Evolutionary conservation across 2,888 invertebrate genomes (phyloP).

Genomic region (Liodrosophila aerea): DNA sequence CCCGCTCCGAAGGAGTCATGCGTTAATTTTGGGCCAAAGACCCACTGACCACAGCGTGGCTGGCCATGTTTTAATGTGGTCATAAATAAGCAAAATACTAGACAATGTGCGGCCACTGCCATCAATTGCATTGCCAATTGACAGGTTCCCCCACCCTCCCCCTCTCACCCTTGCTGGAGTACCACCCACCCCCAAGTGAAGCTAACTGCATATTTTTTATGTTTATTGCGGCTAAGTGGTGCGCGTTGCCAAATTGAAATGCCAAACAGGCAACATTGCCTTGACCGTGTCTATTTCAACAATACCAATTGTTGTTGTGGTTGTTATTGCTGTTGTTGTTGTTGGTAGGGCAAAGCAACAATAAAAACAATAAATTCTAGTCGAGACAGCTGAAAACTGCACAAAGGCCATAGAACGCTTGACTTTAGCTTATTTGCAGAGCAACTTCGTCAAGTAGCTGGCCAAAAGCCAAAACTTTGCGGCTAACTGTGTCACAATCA

Average conservation of each 20-base stretch:
- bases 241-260: conserved; percentile 59
- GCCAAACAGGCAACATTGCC: conserved; percentile 47
- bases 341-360: conserved; percentile 4
- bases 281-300: conserved; percentile 47
- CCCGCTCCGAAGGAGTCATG: conserved; percentile 11
- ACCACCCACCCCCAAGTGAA: conserved; percentile 28
- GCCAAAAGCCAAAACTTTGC: conserved; percentile 48
- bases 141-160: conserved; percentile 7
- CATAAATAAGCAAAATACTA: conserved; percentile 62
- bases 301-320: conserved; percentile 6
- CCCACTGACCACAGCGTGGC: conserved; percentile 31
- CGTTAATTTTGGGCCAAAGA: conserved; percentile 41
- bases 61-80: conserved; percentile 62
- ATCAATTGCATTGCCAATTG: conserved; percentile 66
- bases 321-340: conserved; percentile 20
- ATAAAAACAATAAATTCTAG: conserved; percentile 43
- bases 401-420: conserved; percentile 43
- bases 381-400: conserved; percentile 35
- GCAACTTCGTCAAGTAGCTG: conserved; percentile 60
- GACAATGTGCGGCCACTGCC: conserved; percentile 53
- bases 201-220: conserved; percentile 68
- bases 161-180: not conserved
- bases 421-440: conserved; percentile 56
- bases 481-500: conserved; percentile 54
- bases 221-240: conserved; percentile 64